phyloP scores from a whole-genome alignment of 2,888 invertebrate species.

The Chaetoderma sp. region DNA sequence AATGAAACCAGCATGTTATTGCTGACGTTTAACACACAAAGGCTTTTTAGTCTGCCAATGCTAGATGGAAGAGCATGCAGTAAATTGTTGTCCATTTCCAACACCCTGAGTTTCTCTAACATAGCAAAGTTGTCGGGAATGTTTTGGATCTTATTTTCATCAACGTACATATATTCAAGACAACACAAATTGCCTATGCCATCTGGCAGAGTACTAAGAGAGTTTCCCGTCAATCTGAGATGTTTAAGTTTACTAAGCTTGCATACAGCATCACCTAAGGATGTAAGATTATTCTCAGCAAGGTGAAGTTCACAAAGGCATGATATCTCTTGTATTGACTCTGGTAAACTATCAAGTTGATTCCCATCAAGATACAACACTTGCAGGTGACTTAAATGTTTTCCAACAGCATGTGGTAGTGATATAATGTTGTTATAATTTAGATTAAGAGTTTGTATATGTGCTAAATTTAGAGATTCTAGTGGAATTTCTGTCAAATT shows the following conservation, averaged over 20 bases:
- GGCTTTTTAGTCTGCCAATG: conserved; percentile 43
- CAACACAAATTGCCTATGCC: conserved; percentile 45
- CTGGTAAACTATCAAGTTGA: conserved; percentile 42
- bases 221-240: conserved; percentile 48
- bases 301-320: conserved; percentile 44
- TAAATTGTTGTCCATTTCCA: conserved; percentile 45
- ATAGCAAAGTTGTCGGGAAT: conserved; percentile 44
- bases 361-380: conserved; percentile 52
- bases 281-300: conserved; percentile 49
- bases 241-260: conserved; percentile 36
- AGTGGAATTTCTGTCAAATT: conserved; percentile 23
- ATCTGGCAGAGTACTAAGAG: conserved; percentile 46
- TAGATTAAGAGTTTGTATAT: conserved; percentile 32
- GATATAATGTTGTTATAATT: conserved; percentile 47
- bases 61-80: conserved; percentile 42
- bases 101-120: conserved; percentile 36
- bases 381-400: conserved; percentile 34
- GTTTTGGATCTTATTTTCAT: conserved; percentile 45
- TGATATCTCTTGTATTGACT: conserved; percentile 38
- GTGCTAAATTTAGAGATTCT: conserved; percentile 16
- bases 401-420: conserved; percentile 43
- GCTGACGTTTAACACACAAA: conserved; percentile 46
- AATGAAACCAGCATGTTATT: conserved; percentile 43
- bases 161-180: conserved; percentile 40
- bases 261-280: conserved; percentile 45